Percentiles rank a stretch among this genome's conserved stretches.
These are phyloP conservation scores for Drosophila funebris DNA, from an alignment of 1,140 invertebrate genomes.

Conservation along the genomic window DNA sequence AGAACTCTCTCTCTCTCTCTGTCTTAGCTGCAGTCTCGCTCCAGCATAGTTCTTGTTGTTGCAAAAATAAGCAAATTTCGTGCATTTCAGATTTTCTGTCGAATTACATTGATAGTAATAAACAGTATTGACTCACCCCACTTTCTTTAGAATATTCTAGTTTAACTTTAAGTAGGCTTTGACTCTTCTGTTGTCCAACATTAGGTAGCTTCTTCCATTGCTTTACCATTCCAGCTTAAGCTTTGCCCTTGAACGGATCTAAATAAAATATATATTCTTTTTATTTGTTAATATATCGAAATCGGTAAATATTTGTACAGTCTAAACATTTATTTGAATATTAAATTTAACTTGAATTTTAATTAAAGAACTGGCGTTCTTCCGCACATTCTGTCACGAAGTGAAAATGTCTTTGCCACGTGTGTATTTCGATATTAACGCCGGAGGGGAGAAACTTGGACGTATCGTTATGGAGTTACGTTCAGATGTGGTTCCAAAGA, in stretches of 20 bases:
- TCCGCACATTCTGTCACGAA: slow-evolving; percentile 11
- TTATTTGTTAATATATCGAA: not conserved
- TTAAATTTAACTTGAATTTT: not conserved
- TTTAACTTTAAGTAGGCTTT: slow-evolving; percentile 6
- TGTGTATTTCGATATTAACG: slow-evolving; percentile 37
- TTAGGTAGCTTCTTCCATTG: not conserved
- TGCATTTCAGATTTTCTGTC: too few relatives aligned
- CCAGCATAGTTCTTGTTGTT: too few relatives aligned
- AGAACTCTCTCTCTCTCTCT: too few relatives aligned
- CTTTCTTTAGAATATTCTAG: not conserved
- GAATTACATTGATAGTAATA: too few relatives aligned
- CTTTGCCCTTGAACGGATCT: not conserved
- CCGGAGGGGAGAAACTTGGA: slow-evolving; percentile 23
- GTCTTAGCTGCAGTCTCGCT: too few relatives aligned
- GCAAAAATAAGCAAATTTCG: too few relatives aligned
- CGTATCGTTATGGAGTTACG: slow-evolving; percentile 88
- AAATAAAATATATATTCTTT: not conserved
- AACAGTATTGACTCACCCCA: not conserved
- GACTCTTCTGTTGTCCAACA: not conserved
- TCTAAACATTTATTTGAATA: not conserved
- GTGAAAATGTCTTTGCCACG: slow-evolving; percentile 34
- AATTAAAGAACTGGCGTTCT: slow-evolving; percentile 20
- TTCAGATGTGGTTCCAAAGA: slow-evolving; percentile 94
- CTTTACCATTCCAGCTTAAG: not conserved
- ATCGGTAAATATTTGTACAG: not conserved